Evolutionary conservation across 53 echinoderm and acorn worm species (phyloP).

Genomic region (Temnopleurus reevesii): DNA sequence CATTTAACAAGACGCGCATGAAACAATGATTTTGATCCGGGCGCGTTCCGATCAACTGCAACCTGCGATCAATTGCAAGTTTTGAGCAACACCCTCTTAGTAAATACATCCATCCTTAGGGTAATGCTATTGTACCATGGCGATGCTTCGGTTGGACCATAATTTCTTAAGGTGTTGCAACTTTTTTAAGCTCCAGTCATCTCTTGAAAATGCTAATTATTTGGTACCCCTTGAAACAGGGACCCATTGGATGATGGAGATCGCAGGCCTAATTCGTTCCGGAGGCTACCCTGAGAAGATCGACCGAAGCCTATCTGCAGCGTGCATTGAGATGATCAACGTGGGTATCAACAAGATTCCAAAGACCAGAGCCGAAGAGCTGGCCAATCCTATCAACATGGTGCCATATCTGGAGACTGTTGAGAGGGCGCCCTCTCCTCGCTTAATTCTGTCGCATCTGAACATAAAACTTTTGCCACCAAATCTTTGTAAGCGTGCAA

Average conservation of each 20-base stretch:
- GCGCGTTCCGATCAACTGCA: no score
- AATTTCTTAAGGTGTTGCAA: background rate
- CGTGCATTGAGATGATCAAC: constrained; percentile 16
- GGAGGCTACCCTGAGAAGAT: constrained; percentile 11
- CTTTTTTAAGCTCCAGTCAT: background rate
- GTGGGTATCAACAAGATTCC: background rate
- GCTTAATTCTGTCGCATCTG: background rate
- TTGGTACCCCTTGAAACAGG: background rate
- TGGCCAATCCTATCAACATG: constrained; percentile 12
- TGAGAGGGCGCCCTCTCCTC: background rate
- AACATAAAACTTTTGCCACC: background rate
- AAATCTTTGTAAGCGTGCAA: background rate
- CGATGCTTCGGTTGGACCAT: no score
- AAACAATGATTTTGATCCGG: no score
- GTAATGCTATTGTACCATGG: background rate
- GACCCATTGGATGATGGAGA: constrained; percentile 36
- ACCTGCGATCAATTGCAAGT: background rate
- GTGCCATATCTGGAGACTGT: constrained; percentile 19
- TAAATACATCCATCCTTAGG: background rate
- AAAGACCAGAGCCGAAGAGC: constrained; percentile 29
- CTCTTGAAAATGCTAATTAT: background rate
- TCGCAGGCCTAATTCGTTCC: background rate
- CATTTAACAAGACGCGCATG: no score
- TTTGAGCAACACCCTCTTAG: background rate
- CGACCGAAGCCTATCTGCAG: background rate